These are phyloP conservation scores for Lagorchestes hirsutus DNA, from an alignment of 2,797 vertebrate species.

Conservation along the genomic window DNA sequence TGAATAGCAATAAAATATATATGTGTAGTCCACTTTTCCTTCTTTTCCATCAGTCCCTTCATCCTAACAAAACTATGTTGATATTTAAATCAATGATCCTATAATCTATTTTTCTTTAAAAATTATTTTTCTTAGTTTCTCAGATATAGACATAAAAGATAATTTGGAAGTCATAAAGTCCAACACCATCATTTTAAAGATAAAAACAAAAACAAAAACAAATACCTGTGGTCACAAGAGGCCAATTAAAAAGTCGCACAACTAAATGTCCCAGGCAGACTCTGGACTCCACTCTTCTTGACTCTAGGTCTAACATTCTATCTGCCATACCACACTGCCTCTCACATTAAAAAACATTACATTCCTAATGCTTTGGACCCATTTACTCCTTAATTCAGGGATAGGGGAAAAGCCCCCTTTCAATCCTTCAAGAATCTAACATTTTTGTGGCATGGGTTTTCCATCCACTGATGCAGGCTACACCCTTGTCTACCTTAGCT, in stretches of 20 bases:
- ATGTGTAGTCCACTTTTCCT: constrained; percentile 22
- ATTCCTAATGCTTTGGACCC: not conserved
- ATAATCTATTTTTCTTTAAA: not conserved
- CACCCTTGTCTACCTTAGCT: not conserved
- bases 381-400: not conserved
- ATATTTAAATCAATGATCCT: not conserved
- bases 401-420: not conserved
- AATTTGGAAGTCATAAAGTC: not conserved
- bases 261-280: not conserved
- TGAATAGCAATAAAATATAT: not conserved
- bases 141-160: not conserved
- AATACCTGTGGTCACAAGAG: not conserved
- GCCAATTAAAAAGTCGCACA: not conserved
- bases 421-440: not conserved
- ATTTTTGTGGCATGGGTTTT: not conserved
- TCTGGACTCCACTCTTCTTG: not conserved
- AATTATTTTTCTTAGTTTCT: not conserved
- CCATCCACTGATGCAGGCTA: not conserved
- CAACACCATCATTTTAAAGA: not conserved
- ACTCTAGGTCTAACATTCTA: not conserved
- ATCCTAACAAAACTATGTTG: constrained; percentile 30
- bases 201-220: not conserved
- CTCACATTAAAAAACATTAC: not conserved
- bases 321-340: not conserved
- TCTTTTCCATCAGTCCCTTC: not conserved